Evolutionary conservation across 2,113 vertebrate genomes (phyloP).

Genomic region (Fulica atra): DNA sequence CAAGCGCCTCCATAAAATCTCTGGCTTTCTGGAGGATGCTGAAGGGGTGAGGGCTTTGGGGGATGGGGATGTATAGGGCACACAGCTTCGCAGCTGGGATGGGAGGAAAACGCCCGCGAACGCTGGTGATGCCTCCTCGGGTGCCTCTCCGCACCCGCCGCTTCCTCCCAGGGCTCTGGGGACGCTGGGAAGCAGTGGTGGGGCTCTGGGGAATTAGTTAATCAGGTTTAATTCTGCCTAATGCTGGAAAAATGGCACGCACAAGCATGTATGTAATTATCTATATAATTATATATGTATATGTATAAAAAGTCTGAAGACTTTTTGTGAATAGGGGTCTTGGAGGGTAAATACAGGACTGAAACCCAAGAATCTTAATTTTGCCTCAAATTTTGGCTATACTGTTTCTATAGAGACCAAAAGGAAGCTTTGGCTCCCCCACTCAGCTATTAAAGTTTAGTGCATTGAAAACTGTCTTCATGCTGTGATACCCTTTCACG

Average conservation of each 20-base stretch:
- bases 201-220: slow-evolving; percentile 58
- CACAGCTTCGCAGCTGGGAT: neutral
- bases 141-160: neutral
- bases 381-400: slow-evolving; percentile 92
- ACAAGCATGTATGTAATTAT: neutral
- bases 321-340: slow-evolving; percentile 66
- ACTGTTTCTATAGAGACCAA: slow-evolving; percentile 95
- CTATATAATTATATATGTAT: neutral
- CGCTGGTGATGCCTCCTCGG: neutral
- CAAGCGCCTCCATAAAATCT: neutral
- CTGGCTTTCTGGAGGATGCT: neutral
- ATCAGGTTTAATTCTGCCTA: slow-evolving; percentile 51
- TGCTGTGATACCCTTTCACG: slow-evolving; percentile 96
- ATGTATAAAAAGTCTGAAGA: slow-evolving; percentile 6
- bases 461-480: slow-evolving; percentile 95
- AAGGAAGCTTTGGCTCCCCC: slow-evolving; percentile 88
- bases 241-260: neutral
- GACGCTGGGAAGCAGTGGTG: neutral
- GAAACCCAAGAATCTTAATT: slow-evolving; percentile 90
- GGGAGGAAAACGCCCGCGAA: neutral
- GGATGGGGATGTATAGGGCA: rapidly evolving
- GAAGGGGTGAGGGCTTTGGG: neutral
- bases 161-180: slow-evolving; percentile 9
- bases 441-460: slow-evolving; percentile 96
- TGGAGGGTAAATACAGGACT: slow-evolving; percentile 76